Evolutionary conservation across 2,113 vertebrate genomes (phyloP).

Genomic region (Stercorarius parasiticus): DNA sequence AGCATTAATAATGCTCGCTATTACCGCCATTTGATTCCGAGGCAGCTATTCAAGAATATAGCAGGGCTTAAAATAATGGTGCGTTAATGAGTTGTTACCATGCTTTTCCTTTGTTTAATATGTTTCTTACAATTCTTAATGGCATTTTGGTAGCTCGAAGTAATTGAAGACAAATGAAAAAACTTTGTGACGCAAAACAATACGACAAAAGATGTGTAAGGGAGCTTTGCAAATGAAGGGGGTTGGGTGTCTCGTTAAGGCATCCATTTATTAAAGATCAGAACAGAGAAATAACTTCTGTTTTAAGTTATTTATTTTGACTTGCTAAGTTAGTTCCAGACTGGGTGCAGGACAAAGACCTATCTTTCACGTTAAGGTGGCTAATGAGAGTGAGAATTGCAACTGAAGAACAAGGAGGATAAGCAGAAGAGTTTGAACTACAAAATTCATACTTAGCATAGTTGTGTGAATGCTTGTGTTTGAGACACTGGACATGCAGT

Average conservation of each 20-base stretch:
- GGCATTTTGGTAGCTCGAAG: not conserved
- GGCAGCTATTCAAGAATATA: not conserved
- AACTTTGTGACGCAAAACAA: not conserved
- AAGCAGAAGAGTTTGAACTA: not conserved
- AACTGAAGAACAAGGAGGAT: not conserved
- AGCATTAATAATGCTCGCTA: not conserved
- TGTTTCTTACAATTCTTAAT: not conserved
- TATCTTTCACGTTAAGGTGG: not conserved
- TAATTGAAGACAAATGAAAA: not conserved
- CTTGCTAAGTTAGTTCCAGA: not conserved
- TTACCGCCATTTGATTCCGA: not conserved
- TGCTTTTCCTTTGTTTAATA: conserved; percentile 1
- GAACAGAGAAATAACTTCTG: not conserved
- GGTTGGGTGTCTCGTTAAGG: not conserved
- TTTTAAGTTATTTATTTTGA: not conserved
- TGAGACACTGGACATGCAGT: not conserved
- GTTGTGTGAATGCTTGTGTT: not conserved
- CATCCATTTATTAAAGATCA: not conserved
- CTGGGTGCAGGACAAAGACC: not conserved
- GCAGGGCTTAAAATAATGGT: not conserved
- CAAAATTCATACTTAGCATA: not conserved
- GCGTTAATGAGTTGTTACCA: not conserved
- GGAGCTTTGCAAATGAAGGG: not conserved
- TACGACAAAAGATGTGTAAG: not conserved
- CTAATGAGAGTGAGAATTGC: not conserved